Percentiles rank a stretch among this genome's conserved stretches.
These are phyloP conservation scores for Mus pahari DNA, from an alignment of 2,113 vertebrate species.

Conservation along the genomic window DNA sequence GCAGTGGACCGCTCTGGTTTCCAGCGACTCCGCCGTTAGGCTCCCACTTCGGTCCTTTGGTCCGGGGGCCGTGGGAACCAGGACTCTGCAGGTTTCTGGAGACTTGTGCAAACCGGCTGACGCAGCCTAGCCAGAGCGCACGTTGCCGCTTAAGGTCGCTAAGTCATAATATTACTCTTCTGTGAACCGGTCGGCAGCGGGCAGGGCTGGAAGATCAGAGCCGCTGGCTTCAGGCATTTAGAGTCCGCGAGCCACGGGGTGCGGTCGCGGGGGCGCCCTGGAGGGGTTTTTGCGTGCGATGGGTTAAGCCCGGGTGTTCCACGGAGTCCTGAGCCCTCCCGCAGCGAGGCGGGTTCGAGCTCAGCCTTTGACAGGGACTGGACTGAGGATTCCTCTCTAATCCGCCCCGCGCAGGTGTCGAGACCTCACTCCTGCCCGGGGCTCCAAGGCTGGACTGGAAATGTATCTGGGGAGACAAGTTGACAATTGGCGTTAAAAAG, in stretches of 20 bases:
- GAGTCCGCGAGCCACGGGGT: constrained; percentile 38
- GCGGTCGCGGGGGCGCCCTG: constrained; percentile 4
- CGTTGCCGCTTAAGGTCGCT: too few species aligned
- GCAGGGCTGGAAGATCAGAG: background rate
- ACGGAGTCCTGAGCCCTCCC: constrained; percentile 24
- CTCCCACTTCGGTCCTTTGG: background rate
- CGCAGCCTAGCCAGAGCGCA: background rate
- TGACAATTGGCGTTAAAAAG: constrained; percentile 79
- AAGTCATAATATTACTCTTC: background rate
- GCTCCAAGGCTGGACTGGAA: constrained; percentile 66
- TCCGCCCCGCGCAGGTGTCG: constrained; percentile 59
- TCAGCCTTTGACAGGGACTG: background rate
- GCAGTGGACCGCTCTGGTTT: background rate
- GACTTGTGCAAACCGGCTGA: background rate
- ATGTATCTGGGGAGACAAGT: constrained; percentile 78
- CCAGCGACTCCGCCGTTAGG: background rate
- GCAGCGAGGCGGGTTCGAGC: background rate
- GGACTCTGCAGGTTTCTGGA: background rate
- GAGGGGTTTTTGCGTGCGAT: accelerated
- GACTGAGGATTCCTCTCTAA: background rate
- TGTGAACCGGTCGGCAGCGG: background rate
- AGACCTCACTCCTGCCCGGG: constrained; percentile 8
- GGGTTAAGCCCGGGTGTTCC: constrained; percentile 61
- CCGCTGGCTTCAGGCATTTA: background rate
- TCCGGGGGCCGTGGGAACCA: background rate